Percentiles rank a stretch among this genome's conserved stretches.
Evolutionary conservation across 2,888 invertebrate genomes (phyloP).

Genomic region (Darwinula stevensoni): DNA sequence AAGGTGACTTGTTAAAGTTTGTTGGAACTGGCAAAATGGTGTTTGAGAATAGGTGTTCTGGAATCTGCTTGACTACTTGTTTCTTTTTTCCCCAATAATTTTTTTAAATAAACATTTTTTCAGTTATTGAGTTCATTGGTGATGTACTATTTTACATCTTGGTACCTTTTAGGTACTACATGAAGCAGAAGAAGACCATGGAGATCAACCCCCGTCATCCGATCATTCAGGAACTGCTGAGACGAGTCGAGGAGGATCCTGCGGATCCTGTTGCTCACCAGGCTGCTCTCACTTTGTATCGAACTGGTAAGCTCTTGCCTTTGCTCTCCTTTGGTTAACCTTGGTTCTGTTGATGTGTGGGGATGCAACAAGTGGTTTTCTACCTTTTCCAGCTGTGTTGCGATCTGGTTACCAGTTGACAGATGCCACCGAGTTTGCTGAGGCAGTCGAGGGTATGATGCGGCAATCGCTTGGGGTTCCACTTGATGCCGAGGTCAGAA

Average conservation of each 20-base stretch:
- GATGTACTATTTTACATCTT: too few species aligned
- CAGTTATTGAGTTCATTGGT: too few species aligned
- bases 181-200: constrained; percentile 78
- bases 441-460: constrained; percentile 69
- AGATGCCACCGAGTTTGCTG: constrained; percentile 63
- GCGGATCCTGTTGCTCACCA: constrained; percentile 45
- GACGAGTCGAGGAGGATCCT: constrained; percentile 43
- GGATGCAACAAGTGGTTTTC: too few species aligned
- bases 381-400: constrained; percentile 33
- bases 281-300: constrained; percentile 64
- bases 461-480: constrained; percentile 42
- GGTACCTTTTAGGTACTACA: constrained; percentile 30
- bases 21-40: too few species aligned
- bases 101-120: too few species aligned
- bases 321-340: too few species aligned
- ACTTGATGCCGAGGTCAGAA: constrained; percentile 31
- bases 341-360: constrained; percentile 3
- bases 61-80: not conserved
- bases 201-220: constrained; percentile 97
- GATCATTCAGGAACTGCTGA: constrained; percentile 60
- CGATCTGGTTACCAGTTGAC: constrained; percentile 74
- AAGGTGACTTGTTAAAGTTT: too few species aligned
- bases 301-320: too few species aligned
- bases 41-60: too few species aligned
- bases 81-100: constrained; percentile 2